Base-by-base conservation (phyloP, 2,797 vertebrate genomes). In the Micropoecilia bifurca region DNA sequence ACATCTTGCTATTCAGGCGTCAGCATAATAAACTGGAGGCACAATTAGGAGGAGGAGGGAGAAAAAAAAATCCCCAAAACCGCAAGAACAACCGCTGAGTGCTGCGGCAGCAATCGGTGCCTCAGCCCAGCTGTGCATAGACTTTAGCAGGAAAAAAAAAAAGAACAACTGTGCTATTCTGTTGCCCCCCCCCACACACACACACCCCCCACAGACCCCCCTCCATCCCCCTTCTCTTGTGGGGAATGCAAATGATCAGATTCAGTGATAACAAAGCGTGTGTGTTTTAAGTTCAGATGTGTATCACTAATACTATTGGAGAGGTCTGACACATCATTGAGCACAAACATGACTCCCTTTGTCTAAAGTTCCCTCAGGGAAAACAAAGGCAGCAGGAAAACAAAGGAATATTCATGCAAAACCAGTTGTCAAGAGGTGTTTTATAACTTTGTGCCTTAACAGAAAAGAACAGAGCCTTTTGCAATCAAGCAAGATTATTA, bases 1-100 rank as follows among this genome's bases (percentile, higher is more conserved):
- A 95, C 92, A 95, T 95, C 93, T 95, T 92, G 90, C 93, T 92
- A 90, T 95, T 93, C 90, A 91, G 85, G 89, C 89, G 81, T 95
- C 92, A 92, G 94, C 91, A 94, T 91, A 93, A 93, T 92, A 94
- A 93, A 94, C 92, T 92, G 86, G 81, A 90, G 86, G 92, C 92
- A 91, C 85, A 88, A 92, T 92, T 92, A 91, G 84, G 79, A 77
- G 72, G 22, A 46, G 74, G 73, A 48, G 33, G 39, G 6, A 3
- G 4, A 25, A 43, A 72, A 46, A 76, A 79, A 83, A 86, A 85
- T 71, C 77, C 74, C 77, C 85, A 57, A 66, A 85, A 82, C 87
- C 79, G 85, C 86, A 85, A 83, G 90, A 92, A 89, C 82, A 90
- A 92, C 90, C 86, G 83, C 75, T 84, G 71, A 71, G 82, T 80